Percentiles rank a stretch among this genome's conserved stretches.
Conservation (phyloP, 1,140 invertebrate species). For the Achatina immaculata region DNA sequence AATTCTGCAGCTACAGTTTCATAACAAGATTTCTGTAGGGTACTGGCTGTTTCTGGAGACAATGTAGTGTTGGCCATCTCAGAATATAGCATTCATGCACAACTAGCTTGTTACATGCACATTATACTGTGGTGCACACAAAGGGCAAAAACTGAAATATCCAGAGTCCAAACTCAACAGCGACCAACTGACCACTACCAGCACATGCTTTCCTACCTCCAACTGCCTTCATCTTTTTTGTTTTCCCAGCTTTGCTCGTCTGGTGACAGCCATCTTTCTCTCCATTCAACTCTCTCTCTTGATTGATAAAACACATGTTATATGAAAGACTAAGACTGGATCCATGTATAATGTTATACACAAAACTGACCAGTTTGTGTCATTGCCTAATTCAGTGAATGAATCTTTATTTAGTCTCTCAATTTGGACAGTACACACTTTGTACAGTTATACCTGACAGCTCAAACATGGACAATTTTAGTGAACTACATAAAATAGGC, state of each 20-base stretch:
- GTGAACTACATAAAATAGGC: background rate
- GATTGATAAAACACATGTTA: background rate
- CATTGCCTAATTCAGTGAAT: background rate
- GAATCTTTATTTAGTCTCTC: background rate
- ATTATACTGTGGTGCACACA: too few species aligned
- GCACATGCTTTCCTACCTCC: slow-evolving; percentile 26
- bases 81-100: too few species aligned
- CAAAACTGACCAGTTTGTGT: background rate
- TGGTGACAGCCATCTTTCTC: slow-evolving; percentile 12
- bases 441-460: background rate
- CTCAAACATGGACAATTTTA: background rate
- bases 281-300: slow-evolving; percentile 26
- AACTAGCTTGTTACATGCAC: too few species aligned
- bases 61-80: too few species aligned
- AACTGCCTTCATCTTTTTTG: slow-evolving; percentile 11
- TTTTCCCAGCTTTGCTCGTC: slow-evolving; percentile 15
- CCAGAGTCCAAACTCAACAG: too few species aligned
- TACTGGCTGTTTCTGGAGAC: too few species aligned
- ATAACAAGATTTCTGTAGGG: too few species aligned
- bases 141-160: too few species aligned
- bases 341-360: background rate
- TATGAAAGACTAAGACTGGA: background rate
- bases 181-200: too few species aligned
- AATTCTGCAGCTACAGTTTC: too few species aligned
- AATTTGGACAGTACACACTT: background rate